Conservation (phyloP, 2,797 vertebrate genomes). For the Poecilia picta region DNA sequence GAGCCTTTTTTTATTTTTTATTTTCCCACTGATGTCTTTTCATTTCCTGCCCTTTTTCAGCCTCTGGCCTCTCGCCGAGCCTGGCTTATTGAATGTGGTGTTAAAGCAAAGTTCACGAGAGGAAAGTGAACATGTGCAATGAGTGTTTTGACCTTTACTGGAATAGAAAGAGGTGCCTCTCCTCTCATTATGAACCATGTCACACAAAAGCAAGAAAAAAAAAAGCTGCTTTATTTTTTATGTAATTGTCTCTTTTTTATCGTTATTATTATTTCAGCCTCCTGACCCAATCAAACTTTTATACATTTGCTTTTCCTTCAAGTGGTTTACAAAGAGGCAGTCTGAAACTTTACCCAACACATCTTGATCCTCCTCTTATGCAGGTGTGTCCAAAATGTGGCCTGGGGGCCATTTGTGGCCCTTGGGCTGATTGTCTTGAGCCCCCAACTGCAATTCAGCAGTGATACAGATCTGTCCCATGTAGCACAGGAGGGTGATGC, state of each 20-base stretch:
- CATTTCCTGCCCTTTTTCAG: conserved; percentile 47
- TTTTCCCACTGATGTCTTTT: conserved; percentile 21
- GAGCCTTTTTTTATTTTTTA: neutral
- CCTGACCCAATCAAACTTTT: neutral
- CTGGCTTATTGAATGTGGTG: conserved; percentile 22
- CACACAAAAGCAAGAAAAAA: neutral
- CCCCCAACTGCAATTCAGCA: too few relatives aligned
- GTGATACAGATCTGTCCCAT: too few relatives aligned
- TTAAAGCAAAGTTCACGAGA: conserved; percentile 46
- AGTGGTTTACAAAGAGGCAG: neutral
- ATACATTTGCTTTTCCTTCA: neutral
- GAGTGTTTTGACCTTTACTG: conserved; percentile 64
- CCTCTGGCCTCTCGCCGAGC: conserved; percentile 35
- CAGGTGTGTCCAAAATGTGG: too few relatives aligned
- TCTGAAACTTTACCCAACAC: neutral
- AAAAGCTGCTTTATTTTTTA: neutral
- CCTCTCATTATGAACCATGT: neutral
- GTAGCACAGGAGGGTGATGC: too few relatives aligned
- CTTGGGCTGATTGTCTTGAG: too few relatives aligned
- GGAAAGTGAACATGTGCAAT: conserved; percentile 11
- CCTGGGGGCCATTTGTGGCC: too few relatives aligned
- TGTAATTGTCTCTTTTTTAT: neutral
- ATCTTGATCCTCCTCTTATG: neutral
- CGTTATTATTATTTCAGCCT: neutral
- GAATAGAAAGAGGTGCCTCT: conserved; percentile 19